Evolutionary conservation across 2,113 vertebrate species (phyloP), one percentile per base, ranked within the genome.

Genomic region (Eulacestoma nigropectus): DNA sequence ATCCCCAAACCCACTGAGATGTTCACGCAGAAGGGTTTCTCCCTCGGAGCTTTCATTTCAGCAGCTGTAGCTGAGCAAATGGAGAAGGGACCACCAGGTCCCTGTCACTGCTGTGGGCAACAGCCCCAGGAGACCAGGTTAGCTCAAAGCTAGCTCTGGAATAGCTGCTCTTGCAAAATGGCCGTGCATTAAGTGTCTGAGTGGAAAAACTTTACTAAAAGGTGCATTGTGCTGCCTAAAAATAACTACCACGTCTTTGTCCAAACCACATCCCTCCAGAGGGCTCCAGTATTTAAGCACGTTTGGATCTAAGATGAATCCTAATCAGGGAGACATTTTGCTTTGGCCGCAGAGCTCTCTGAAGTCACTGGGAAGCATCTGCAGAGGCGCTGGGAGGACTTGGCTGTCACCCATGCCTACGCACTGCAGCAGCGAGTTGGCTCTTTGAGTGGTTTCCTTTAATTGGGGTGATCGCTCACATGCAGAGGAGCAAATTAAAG

Each of bases 121-220:
- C 69, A 42, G 62, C 13, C 62, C 53, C 13, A 11, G 25, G 33
- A 82, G 72, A 67, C 12, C 30, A 75, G 44, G 77, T 76, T 69
- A 78, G 79, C 27, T 50, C 83, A 39, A 55, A 60, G 50, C 37
- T 9, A 37, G 80, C 75, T 85, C 37, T 75, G 49, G 73, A 78
- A 83, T 17, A 93, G 74, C 79, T 87, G 47, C 50, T 77, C 62
- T 82, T 17, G 8, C 10, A 27, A 90, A 93, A 93, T 83, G 52
- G 84, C 57, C 3, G 3, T 0, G 19, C 56, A 44, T 77, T 74
- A 65, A 87, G 60, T 27, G 70, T 33, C 89, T 73, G 87, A 83
- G 67, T 95, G 89, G 96, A 97, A 97, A 97, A 97, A 78, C 87
- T 94, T 75, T 18, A 87, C 90, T 95, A 56, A 95, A 95, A 95